A percentile compares a stretch with the other conserved stretches of the same genome.
phyloP scores from a whole-genome alignment of 1,140 invertebrate species.

The Drosophila biarmipes region DNA sequence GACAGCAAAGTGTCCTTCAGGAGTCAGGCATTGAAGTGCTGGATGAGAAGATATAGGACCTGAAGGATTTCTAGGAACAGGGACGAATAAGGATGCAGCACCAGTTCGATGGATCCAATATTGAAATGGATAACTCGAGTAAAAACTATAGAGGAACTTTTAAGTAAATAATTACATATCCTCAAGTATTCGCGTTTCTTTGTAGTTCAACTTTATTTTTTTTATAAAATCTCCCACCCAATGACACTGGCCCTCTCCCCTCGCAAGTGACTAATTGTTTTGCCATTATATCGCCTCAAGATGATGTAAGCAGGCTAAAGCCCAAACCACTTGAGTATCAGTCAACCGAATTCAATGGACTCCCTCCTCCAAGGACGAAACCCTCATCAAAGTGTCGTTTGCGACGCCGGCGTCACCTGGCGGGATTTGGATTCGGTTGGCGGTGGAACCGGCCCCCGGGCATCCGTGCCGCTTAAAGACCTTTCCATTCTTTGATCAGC shows the following conservation, averaged over 20 bases:
- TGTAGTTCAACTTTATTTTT: too few species aligned
- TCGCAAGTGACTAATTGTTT: conserved; percentile 41
- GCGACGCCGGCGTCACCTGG: conserved; percentile 33
- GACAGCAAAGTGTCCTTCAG: too few species aligned
- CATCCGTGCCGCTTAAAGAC: conserved; percentile 11
- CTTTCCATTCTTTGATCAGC: conserved; percentile 59
- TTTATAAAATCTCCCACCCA: too few species aligned
- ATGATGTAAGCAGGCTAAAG: conserved; percentile 1
- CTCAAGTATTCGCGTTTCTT: too few species aligned
- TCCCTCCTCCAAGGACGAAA: conserved; percentile 14
- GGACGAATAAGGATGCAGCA: too few species aligned
- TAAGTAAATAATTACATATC: too few species aligned
- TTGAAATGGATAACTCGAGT: too few species aligned
- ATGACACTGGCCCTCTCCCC: not conserved
- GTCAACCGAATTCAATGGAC: conserved; percentile 24
- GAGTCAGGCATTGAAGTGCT: too few species aligned
- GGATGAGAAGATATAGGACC: too few species aligned
- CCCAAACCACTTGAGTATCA: conserved; percentile 15
- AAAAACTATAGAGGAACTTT: too few species aligned
- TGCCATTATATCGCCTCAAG: conserved; percentile 11
- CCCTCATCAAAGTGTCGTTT: conserved; percentile 48
- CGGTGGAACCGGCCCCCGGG: conserved; percentile 7
- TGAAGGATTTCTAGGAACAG: too few species aligned
- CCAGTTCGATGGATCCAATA: too few species aligned
- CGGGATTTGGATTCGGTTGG: conserved; percentile 1